These are phyloP conservation scores for Norana najaformis DNA, from an alignment of 2,888 invertebrate genomes.

Conservation along the genomic window DNA sequence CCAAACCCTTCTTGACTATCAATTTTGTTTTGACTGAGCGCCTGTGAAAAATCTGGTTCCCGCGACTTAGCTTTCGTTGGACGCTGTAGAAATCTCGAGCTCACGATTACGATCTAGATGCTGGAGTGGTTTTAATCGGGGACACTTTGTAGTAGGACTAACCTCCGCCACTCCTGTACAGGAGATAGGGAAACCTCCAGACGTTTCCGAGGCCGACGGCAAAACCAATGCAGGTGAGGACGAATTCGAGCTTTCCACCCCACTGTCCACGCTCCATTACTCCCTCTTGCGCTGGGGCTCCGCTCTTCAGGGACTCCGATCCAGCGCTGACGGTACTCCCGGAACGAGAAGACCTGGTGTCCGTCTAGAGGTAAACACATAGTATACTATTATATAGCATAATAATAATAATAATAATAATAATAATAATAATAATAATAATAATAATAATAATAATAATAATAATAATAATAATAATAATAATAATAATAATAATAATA, in stretches of 20 bases:
- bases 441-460: too few species aligned
- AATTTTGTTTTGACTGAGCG: too few species aligned
- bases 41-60: too few species aligned
- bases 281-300: not conserved
- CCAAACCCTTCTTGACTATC: too few species aligned
- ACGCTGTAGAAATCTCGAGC: too few species aligned
- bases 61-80: too few species aligned
- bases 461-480: too few species aligned
- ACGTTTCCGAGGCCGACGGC: conserved; percentile 41
- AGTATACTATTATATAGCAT: not conserved
- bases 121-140: too few species aligned
- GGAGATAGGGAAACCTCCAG: conserved; percentile 39
- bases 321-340: not conserved
- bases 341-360: not conserved
- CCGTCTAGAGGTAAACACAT: not conserved
- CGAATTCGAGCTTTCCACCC: conserved; percentile 40
- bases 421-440: too few species aligned
- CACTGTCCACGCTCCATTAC: conserved; percentile 34
- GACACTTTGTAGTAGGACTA: not conserved
- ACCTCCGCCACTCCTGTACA: conserved; percentile 40
- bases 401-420: too few species aligned
- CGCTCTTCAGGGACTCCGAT: not conserved
- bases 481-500: too few species aligned
- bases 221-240: conserved; percentile 39
- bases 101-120: too few species aligned